Evolutionary conservation across 2,888 invertebrate species (phyloP), one percentile per base, ranked within the genome.

Genomic region (Aleiodes testaceus): DNA sequence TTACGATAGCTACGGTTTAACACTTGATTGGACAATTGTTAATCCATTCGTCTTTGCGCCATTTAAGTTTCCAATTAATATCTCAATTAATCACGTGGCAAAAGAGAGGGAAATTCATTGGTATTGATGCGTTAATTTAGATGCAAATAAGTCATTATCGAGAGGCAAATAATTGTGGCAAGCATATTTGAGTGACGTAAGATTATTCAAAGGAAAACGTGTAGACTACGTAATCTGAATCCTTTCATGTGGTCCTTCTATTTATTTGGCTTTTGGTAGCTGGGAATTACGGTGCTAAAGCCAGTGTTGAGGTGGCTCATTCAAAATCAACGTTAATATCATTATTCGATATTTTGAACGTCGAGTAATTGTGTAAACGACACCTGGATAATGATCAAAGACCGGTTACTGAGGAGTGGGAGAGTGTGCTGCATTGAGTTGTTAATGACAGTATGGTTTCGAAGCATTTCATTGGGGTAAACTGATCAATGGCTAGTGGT

Each of bases 11-110:
- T 26, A 55, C 14, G 11, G 47, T 72, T 36, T 72, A 53, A 71
- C 70, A 55, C 69, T 70, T 64, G 63, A 74, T 74, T 69, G 53
- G 64, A 47, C 50, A 66, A 73, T 75, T 70, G 65, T 71, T 63
- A 50, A 75, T 72, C 45, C 66, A 73, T 72, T 63, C 65, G 55
- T 67, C 65, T 53, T 36, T 9, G 36, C 9, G 36, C 9, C 7
- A 36, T 36, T 36, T 36, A 36, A 9, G 36, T 6, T 6, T 36
- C 7, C 11, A 36, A 36, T 36, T 11, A 36, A 36, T 36, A 36
- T 36, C 36, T 36, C 36, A 36, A 36, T 36, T 36, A 36, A 36
- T 36, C 11, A 36, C 11, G 36, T 11, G 36, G 2, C 2, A 9
- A 36, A 11, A 36, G 1, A 9, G 6, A 1, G 6, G 0, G 36